Base-by-base conservation (phyloP, 2,797 vertebrate species). In the Caiman crocodilus region DNA sequence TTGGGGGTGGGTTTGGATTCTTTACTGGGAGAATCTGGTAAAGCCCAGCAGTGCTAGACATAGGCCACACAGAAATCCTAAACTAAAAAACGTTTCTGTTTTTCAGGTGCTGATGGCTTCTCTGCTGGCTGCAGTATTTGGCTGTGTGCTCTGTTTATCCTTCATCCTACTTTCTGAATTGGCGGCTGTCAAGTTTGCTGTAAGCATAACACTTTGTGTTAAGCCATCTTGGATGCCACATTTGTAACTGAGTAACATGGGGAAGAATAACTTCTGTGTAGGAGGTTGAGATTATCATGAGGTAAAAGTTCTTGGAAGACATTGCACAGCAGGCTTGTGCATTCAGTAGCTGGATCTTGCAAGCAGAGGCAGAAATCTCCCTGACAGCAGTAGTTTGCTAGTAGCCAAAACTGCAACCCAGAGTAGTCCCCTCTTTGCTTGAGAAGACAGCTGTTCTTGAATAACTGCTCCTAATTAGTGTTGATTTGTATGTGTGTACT, bases 31-130 rank as follows among this genome's bases (percentile, higher is more conserved):
- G 59, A 35, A 61, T 15, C 20, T 65, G 18, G 18, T 30, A 28
- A 79, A 50, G 0, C 63, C 25, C 61, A 21, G 56, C 17, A 60
- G 21, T 58, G n/a, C 14, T 76, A 16, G 18, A 16, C 17, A 57
- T 76, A 89, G 63, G 57, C 74, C 82, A n/a, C 63, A 2, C 35
- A 0, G 0, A 90, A 65, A 75, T 73, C 25, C 11, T 75, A 5
- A 90, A 75, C 82, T 42, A 21, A 30, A 64, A 88, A n/a, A 2
- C 18, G 73, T 42, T 93, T 85, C 61, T 97, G 93, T 30, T 90
- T 97, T 96, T 74, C 76, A 98, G 98, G 95, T 82, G 92, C 79
- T 75, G 20, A 84, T 15, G 10, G 74, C 82, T 42, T 42, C 42
- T 50, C 85, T 59, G 32, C 64, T 8, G 2, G 73, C 58, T 93